Evolutionary conservation across 2,888 invertebrate genomes (phyloP).

Genomic region (Kuschelorhynchus macadamiae): DNA sequence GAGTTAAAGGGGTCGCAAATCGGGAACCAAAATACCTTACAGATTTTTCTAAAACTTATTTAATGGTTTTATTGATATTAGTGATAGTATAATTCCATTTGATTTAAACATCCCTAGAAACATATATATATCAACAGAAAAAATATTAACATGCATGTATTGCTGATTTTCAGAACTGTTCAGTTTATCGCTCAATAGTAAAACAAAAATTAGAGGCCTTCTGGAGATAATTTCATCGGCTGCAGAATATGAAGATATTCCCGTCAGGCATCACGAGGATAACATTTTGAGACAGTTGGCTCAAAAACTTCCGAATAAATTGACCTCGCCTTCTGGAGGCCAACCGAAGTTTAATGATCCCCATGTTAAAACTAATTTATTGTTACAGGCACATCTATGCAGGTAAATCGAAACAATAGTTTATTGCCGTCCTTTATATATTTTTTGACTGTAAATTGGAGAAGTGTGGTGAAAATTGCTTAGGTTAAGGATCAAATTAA

Average conservation of each 20-base stretch:
- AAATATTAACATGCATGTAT: too few species aligned
- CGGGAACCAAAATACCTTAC: too few species aligned
- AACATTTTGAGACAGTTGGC: conserved; percentile 78
- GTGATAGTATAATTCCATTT: too few species aligned
- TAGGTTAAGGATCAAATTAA: too few species aligned
- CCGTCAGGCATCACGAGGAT: conserved; percentile 96
- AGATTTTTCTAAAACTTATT: too few species aligned
- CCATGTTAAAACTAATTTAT: conserved; percentile 94
- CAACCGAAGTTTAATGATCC: conserved; percentile 93
- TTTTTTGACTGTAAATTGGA: neutral
- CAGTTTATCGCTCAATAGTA: conserved; percentile 95
- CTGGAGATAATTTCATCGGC: conserved; percentile 98
- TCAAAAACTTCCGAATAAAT: conserved; percentile 74
- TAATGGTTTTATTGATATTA: too few species aligned
- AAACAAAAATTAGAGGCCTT: conserved; percentile 97
- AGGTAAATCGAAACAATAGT: conserved; percentile 70
- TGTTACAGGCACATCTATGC: conserved; percentile 96
- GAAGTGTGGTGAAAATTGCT: too few species aligned
- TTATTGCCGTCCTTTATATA: neutral
- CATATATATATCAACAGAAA: too few species aligned
- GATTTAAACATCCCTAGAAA: too few species aligned
- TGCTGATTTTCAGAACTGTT: conserved; percentile 89
- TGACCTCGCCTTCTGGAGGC: conserved; percentile 73
- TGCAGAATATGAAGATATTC: conserved; percentile 95
- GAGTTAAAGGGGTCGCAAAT: too few species aligned